Conservation (phyloP, 2,113 vertebrate species). For the Sylvia atricapilla region DNA sequence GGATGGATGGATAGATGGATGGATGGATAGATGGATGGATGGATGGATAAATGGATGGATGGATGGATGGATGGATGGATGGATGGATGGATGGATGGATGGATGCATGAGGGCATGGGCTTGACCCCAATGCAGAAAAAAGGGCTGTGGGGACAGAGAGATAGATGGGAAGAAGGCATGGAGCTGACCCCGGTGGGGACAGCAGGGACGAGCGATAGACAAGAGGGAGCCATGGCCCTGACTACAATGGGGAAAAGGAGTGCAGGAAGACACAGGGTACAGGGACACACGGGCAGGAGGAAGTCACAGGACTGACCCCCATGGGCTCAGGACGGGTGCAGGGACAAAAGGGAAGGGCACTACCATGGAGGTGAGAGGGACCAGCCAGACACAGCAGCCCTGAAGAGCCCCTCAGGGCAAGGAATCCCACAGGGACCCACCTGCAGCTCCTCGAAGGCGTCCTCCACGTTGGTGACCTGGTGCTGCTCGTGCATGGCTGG, state of each 20-base stretch:
- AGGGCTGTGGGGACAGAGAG: background rate
- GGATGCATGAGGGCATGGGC: background rate
- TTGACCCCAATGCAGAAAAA: background rate
- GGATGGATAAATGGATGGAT: background rate
- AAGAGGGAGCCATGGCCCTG: background rate
- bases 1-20: background rate
- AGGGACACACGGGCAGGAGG: background rate
- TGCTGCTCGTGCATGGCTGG: constrained; percentile 94
- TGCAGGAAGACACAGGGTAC: background rate
- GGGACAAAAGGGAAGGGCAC: background rate
- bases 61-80: background rate
- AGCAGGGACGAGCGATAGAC: background rate
- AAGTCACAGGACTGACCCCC: background rate
- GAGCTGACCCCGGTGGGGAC: background rate
- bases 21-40: background rate
- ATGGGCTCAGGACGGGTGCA: rapidly evolving
- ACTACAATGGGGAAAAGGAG: background rate
- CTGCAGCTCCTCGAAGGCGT: constrained; percentile 96
- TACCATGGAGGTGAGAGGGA: rapidly evolving
- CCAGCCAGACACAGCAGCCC: rapidly evolving
- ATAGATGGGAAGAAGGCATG: background rate
- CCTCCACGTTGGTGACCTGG: constrained; percentile 94
- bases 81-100: background rate
- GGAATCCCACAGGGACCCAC: constrained; percentile 50
- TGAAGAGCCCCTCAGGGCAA: background rate